Evolutionary conservation across 1,140 invertebrate genomes (phyloP), one percentile per base, ranked within the genome.

Genomic region (Scaptomyza graminum): DNA sequence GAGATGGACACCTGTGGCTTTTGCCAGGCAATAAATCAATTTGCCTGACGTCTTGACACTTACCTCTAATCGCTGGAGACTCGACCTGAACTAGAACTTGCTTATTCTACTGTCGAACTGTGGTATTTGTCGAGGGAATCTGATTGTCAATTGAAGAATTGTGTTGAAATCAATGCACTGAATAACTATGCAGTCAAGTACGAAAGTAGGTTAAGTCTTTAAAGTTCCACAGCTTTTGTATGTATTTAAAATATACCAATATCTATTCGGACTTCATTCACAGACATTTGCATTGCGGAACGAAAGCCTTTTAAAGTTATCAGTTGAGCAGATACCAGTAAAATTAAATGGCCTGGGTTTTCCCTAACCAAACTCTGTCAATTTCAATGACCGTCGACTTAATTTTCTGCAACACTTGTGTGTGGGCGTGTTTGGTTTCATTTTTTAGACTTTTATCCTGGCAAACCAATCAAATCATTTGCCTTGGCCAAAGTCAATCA

Each of bases 1-100:
- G 50, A 52, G 69, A 60, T 72, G 66, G 71, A 74, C 71, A 74
- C 71, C 71, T 74, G 71, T 74, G 59, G 71, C 65, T 74, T 73
- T 69, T 62, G 59, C 31, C n/a, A 31, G 41, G 59, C 52, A 69
- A 69, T 69, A 74, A 74, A 74, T 74, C 71, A 74, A 69, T 74
- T 73, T 51, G 15, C 37, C 44, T 57, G 66, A 63, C 66, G 51
- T 69, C 71, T 62, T 69, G 71, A 74, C 71, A 62, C 52, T 56
- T 56, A 44, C 55, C 44, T 60, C 71, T 61, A 68, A 69, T 74
- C 64, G 49, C 71, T 18, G 51, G 31, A 39, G 71, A 52, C 31
- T 43, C 51, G 13, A 72, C 62, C 54, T 28, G 31, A 52, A 43
- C 49, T 46, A 52, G 18, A 52, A 64, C 51, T 70, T 22, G 61